Percentiles rank a stretch among this genome's conserved stretches.
Evolutionary conservation across 2,888 invertebrate species (phyloP).

Genomic region (Dolichopus griseipennis): DNA sequence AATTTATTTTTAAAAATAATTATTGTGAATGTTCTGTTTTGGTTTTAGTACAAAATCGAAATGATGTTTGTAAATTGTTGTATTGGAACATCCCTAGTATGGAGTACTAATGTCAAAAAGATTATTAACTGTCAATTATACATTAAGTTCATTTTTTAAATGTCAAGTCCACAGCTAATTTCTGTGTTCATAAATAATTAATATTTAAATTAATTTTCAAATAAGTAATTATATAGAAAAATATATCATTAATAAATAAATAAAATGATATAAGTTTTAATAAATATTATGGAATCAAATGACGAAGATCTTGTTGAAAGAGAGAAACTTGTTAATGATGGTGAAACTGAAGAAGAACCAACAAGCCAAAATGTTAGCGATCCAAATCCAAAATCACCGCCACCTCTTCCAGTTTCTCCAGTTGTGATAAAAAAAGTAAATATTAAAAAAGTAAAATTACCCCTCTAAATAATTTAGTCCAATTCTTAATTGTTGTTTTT

Average conservation of each 20-base stretch:
- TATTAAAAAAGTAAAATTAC: not conserved
- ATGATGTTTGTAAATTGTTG: too few relatives aligned
- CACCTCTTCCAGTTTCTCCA: slow-evolving; percentile 38
- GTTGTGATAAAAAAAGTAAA: slow-evolving; percentile 36
- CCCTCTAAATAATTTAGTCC: too few relatives aligned
- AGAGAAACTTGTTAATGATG: slow-evolving; percentile 42
- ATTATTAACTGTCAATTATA: too few relatives aligned
- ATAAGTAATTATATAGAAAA: not conserved
- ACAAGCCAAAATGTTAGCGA: slow-evolving; percentile 23
- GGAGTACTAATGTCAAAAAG: too few relatives aligned
- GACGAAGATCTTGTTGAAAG: slow-evolving; percentile 42
- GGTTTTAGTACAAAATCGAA: too few relatives aligned
- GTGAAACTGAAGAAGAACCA: slow-evolving; percentile 40
- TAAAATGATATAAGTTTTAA: not conserved
- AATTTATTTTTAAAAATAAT: too few relatives aligned
- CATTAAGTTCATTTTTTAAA: not conserved
- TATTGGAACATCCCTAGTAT: too few relatives aligned
- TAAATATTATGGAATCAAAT: slow-evolving; percentile 38
- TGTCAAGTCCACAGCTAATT: slow-evolving; percentile 1
- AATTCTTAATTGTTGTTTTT: slow-evolving; percentile 14
- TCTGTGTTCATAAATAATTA: not conserved
- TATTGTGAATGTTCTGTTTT: too few relatives aligned
- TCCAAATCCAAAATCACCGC: slow-evolving; percentile 32
- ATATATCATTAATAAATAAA: not conserved
- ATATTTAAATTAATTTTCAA: too few relatives aligned